Conservation (phyloP, 2,797 vertebrate species). For the Erethizon dorsatum region DNA sequence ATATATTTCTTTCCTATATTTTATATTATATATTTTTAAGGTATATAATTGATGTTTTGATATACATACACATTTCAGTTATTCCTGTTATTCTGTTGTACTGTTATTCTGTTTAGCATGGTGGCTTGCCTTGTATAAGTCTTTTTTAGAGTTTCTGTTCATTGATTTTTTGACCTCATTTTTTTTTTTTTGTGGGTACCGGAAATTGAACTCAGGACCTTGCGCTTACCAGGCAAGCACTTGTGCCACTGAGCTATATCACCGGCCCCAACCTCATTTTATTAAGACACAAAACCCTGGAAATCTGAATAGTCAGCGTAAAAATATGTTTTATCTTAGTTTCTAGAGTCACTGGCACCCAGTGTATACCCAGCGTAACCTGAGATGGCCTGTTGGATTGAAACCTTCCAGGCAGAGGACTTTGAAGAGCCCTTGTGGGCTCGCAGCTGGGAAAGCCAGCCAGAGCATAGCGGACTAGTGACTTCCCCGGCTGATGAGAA, state of each 20-base stretch:
- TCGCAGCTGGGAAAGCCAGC: background rate
- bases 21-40: background rate
- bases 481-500: background rate
- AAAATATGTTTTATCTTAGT: constrained; percentile 37
- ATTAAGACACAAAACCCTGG: constrained; percentile 42
- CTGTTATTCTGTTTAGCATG: background rate
- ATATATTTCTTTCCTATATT: background rate
- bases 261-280: background rate
- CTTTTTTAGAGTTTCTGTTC: constrained; percentile 3
- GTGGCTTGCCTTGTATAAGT: background rate
- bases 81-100: background rate
- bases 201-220: too few relatives aligned
- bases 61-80: background rate
- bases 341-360: constrained; percentile 33
- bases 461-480: background rate
- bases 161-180: background rate
- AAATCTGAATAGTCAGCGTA: background rate
- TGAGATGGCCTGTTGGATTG: background rate
- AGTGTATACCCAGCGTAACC: constrained; percentile 14
- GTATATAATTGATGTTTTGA: background rate
- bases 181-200: background rate
- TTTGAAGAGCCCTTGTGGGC: background rate
- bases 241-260: too few relatives aligned
- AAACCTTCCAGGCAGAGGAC: constrained; percentile 42
- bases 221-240: too few relatives aligned